Evolutionary conservation across 2,113 vertebrate species (phyloP).

Genomic region (Burhinus oedicnemus): DNA sequence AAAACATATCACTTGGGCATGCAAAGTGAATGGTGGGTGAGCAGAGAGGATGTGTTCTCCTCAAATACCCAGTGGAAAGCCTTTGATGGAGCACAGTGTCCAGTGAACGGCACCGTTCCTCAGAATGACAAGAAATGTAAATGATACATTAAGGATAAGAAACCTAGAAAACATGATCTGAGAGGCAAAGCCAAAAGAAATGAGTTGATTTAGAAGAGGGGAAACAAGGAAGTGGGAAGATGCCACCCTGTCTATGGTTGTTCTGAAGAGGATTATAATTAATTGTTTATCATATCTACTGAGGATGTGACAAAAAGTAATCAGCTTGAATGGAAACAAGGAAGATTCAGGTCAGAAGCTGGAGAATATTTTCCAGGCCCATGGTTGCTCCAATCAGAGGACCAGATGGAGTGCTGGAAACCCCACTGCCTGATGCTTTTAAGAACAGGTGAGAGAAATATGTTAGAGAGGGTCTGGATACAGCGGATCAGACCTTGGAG

Average conservation of each 20-base stretch:
- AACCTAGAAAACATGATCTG: not conserved
- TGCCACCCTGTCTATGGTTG: fast-evolving
- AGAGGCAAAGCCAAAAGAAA: not conserved
- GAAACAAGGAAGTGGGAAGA: not conserved
- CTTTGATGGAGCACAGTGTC: not conserved
- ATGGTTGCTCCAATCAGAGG: not conserved
- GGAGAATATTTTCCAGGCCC: not conserved
- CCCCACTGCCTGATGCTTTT: not conserved
- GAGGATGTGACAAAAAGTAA: not conserved
- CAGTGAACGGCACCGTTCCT: not conserved
- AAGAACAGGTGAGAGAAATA: not conserved
- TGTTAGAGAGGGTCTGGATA: not conserved
- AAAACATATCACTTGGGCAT: not conserved
- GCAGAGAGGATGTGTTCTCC: not conserved
- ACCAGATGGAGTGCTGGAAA: not conserved
- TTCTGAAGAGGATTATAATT: not conserved
- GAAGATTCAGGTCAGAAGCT: not conserved
- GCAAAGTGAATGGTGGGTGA: not conserved
- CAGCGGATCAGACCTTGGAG: not conserved
- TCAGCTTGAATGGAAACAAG: not conserved
- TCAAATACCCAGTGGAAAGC: not conserved
- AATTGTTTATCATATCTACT: not conserved
- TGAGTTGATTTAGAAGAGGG: not conserved
- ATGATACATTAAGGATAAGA: not conserved
- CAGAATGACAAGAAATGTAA: not conserved